Evolutionary conservation across 1,140 invertebrate genomes (phyloP), one percentile per base, ranked within the genome.

Genomic region (Calephelis virginiensis): DNA sequence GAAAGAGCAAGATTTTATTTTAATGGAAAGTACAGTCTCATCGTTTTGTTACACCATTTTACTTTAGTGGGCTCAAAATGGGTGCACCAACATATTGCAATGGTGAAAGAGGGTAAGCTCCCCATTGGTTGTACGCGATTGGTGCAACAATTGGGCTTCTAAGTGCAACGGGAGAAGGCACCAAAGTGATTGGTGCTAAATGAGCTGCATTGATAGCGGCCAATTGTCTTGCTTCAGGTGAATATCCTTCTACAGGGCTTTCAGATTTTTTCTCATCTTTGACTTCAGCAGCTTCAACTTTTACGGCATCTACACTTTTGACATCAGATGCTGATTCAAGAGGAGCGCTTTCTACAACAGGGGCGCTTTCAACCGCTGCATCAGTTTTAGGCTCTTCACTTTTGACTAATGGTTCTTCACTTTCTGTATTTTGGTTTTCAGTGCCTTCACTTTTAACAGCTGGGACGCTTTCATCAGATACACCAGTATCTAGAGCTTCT

Each of bases 61-160:
- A 59, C 12, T 59, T 59, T 28, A 59, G 53, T 11, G 5, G 53
- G 53, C 53, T 59, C 53, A 59, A 59, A 59, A 59, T 43, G 6
- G 40, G 40, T 1, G 40, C 40, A 43, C 40, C 40, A 6, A 43
- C 40, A 6, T 43, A 43, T 43, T 43, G 40, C 40, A 43, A 43
- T 8, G 40, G 8, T 1, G 40, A 43, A 1, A 43, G 5, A 8
- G 40, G 40, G 40, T 43, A 43, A 43, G 40, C 8, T 8, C 40
- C 40, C 40, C 40, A 43, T 43, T 43, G 40, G 40, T 43, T 43
- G 40, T 43, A 43, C 40, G 40, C 40, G 8, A 43, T 43, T 43
- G 40, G 40, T 43, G 40, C 40, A 5, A 43, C 40, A 43, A 43
- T 38, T 59, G 53, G 53, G 28, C 17, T 14, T 12, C 53, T 28